Evolutionary conservation across 1,140 invertebrate genomes (phyloP).

Genomic region (Gryllus bimaculatus): DNA sequence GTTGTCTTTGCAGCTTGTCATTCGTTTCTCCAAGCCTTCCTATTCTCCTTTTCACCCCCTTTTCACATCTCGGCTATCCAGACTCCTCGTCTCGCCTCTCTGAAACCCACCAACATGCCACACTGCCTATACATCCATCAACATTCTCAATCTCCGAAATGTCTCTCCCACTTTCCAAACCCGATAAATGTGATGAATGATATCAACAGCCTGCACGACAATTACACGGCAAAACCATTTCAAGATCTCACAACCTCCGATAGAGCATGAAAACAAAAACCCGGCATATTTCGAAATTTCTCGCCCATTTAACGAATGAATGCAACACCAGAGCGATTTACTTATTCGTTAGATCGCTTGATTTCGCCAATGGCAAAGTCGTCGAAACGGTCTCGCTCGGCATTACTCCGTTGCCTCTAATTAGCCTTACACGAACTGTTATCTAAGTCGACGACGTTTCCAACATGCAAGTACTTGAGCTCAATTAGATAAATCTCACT

Average conservation of each 20-base stretch:
- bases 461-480: neutral
- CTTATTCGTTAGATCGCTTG: neutral
- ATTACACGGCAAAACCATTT: neutral
- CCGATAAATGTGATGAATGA: neutral
- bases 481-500: slow-evolving; percentile 1
- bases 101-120: no score
- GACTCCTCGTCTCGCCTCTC: no score
- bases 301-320: neutral
- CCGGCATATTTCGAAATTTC: neutral
- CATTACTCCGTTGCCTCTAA: neutral
- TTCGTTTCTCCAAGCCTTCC: no score
- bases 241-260: neutral
- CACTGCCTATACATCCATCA: no score
- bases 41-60: no score
- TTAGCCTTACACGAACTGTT: neutral
- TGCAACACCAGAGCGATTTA: neutral
- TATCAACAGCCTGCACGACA: neutral
- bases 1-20: no score
- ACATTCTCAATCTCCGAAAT: no score
- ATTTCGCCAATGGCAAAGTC: neutral
- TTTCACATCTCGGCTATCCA: no score
- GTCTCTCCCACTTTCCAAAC: neutral
- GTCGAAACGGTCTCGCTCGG: neutral
- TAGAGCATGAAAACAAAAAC: neutral
- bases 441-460: neutral